Evolutionary conservation across 2,888 invertebrate genomes (phyloP), one percentile per base, ranked within the genome.

Genomic region (Zonitis immaculata): DNA sequence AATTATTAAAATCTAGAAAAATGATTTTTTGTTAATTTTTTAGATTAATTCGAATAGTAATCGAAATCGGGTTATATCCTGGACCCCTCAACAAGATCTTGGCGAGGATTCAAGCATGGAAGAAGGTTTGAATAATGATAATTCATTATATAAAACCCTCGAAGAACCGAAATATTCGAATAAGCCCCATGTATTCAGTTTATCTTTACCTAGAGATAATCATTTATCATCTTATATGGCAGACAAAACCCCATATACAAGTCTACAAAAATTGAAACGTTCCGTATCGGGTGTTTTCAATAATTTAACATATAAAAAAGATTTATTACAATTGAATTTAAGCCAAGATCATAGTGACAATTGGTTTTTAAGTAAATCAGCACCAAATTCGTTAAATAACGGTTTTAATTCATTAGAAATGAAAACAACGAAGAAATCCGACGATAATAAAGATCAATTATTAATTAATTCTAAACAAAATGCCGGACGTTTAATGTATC

Each of bases 21-120:
- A 18, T 7, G 16, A 16, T 16, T 30, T 46, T 11, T 27, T 16
- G 27, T 18, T 7, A 2, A 26, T 8, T 3, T 47, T 25, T n/a
- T 12, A 47, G 47, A 35, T 47, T 3, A 47, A 28, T 35, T 47
- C 30, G 6, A 44, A 26, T 14, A n/a, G 44, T 12, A 45, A 16
- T 16, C 8, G 46, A 28, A 45, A 14, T 42, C 54, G 58, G 28
- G 67, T 66, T 16, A 61, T 76, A 42, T 78, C 85, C 0, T 92
- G 91, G 92, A 91, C 91, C 0, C 91, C 92, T 0, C 89, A 91
- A 66, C 91, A 91, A 71, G 92, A 92, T 73, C 79, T 92, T n/a
- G 86, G 82, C 30, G 73, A 74, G 26, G 75, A 75, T 59, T 74
- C 75, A 6, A 74, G 74, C 56, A 67, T 70, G 32, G 74, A 75